Percentiles rank a stretch among this genome's conserved stretches.
These are phyloP conservation scores for Limonius californicus DNA, from an alignment of 1,140 invertebrate genomes.

Conservation along the genomic window DNA sequence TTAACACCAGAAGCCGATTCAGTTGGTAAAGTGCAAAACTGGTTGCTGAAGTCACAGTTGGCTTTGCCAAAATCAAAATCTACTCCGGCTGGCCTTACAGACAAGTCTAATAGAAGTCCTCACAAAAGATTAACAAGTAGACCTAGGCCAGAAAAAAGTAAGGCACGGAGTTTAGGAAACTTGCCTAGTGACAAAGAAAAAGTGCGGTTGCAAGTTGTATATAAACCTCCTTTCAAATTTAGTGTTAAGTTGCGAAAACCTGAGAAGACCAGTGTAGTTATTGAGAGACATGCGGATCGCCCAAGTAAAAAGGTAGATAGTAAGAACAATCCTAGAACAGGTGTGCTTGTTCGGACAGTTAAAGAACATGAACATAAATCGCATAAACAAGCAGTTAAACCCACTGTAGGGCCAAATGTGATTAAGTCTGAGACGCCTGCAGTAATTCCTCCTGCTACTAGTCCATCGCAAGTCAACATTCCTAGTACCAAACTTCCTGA, in stretches of 20 bases:
- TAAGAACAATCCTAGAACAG: conserved; percentile 45
- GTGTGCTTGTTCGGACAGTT: conserved; percentile 49
- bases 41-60: conserved; percentile 70
- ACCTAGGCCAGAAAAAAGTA: conserved; percentile 45
- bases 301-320: conserved; percentile 23
- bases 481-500: conserved; percentile 22
- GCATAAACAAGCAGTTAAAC: conserved; percentile 21
- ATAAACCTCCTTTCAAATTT: conserved; percentile 81
- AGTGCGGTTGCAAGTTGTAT: conserved; percentile 74
- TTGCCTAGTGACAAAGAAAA: conserved; percentile 58
- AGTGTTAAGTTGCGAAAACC: conserved; percentile 73
- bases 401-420: background rate
- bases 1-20: conserved; percentile 57
- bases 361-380: conserved; percentile 41
- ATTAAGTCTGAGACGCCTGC: conserved; percentile 16
- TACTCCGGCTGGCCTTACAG: conserved; percentile 58
- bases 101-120: conserved; percentile 41
- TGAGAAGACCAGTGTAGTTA: conserved; percentile 52
- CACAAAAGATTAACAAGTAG: conserved; percentile 44
- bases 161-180: conserved; percentile 46
- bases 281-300: conserved; percentile 20
- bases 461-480: conserved; percentile 26
- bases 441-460: conserved; percentile 16
- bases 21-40: conserved; percentile 76
- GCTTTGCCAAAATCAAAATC: conserved; percentile 65